phyloP scores from a whole-genome alignment of 2,888 invertebrate genomes.

The Dusona sp. region DNA sequence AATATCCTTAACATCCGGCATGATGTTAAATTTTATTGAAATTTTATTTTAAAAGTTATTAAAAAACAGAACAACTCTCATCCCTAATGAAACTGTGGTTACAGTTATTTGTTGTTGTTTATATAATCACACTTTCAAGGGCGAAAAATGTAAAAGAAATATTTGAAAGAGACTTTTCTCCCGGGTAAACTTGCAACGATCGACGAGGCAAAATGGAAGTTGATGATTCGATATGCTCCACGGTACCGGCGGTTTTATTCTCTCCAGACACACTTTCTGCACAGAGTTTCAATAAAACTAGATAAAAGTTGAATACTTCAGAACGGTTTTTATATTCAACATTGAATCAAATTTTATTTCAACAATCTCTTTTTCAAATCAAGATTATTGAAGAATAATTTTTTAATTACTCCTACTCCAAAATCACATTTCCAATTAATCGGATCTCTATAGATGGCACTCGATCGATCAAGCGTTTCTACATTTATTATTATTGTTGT shows the following conservation, averaged over 20 bases:
- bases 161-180: neutral
- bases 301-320: neutral
- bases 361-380: neutral
- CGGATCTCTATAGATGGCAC: neutral
- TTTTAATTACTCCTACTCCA: neutral
- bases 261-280: neutral
- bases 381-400: neutral
- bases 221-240: neutral
- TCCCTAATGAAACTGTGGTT: neutral
- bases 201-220: neutral
- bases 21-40: neutral
- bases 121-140: neutral
- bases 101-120: neutral
- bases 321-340: neutral
- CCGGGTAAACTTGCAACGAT: constrained; percentile 9
- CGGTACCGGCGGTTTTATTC: neutral
- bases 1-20: neutral
- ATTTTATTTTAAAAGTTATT: neutral
- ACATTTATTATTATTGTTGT: neutral
- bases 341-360: neutral
- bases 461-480: neutral
- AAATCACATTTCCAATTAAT: neutral
- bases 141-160: neutral
- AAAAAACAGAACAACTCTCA: neutral
- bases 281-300: neutral